Evolutionary conservation across 2,888 invertebrate genomes (phyloP).

Genomic region (Diaperis boleti): DNA sequence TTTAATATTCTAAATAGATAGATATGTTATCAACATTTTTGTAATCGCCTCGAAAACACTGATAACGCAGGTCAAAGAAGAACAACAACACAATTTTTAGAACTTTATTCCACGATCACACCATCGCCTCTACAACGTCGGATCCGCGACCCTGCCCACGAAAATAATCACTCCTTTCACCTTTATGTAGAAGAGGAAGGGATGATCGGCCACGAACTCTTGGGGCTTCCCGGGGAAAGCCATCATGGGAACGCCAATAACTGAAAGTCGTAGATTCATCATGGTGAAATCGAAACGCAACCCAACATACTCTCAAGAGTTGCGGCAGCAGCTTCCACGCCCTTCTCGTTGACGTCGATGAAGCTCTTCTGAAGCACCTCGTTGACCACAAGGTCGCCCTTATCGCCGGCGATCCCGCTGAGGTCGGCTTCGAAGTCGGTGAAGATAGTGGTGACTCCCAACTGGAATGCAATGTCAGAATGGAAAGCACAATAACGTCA

Average conservation of each 20-base stretch:
- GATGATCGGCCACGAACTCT: constrained; percentile 12
- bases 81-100: too few relatives aligned
- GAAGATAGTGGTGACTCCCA: constrained; percentile 39
- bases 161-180: constrained; percentile 10
- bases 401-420: constrained; percentile 45
- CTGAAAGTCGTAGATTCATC: neutral
- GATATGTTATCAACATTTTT: too few relatives aligned
- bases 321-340: constrained; percentile 41
- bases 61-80: too few relatives aligned
- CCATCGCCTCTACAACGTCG: too few relatives aligned
- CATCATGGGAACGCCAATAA: neutral
- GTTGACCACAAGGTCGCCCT: constrained; percentile 47
- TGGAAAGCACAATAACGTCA: too few relatives aligned
- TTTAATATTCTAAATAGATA: too few relatives aligned
- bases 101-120: too few relatives aligned
- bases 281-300: too few relatives aligned
- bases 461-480: too few relatives aligned
- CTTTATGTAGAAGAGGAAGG: constrained; percentile 17
- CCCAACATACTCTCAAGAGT: neutral
- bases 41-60: too few relatives aligned
- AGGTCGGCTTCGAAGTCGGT: constrained; percentile 44
- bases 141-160: constrained; percentile 8
- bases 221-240: neutral
- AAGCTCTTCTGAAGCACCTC: constrained; percentile 57
- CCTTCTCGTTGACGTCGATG: constrained; percentile 57